Percentiles rank a stretch among this genome's conserved stretches.
These are phyloP conservation scores for Schlechtendalia chinensis DNA, from an alignment of 1,140 invertebrate genomes.

Conservation along the genomic window DNA sequence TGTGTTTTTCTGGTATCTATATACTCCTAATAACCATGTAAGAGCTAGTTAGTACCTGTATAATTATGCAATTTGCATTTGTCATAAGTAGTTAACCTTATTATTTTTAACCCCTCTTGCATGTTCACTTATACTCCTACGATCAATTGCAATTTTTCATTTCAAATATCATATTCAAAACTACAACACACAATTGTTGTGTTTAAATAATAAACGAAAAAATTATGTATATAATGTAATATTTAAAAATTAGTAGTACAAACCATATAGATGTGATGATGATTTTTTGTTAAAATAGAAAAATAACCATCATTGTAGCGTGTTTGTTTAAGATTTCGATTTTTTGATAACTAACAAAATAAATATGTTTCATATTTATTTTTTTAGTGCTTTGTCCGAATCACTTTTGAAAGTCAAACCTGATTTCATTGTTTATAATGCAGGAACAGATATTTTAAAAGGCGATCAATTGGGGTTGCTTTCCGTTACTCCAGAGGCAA, in stretches of 20 bases:
- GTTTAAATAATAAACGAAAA: too few species aligned
- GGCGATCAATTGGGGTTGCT: conserved; percentile 75
- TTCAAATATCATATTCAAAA: neutral
- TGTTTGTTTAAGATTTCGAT: too few species aligned
- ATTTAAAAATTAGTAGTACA: too few species aligned
- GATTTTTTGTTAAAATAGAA: too few species aligned
- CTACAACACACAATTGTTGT: neutral
- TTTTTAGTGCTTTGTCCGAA: conserved; percentile 62
- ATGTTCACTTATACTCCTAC: neutral
- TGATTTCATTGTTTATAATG: conserved; percentile 82
- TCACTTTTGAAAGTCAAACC: conserved; percentile 73
- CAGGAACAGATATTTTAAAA: conserved; percentile 79
- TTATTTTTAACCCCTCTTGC: neutral
- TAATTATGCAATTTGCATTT: neutral
- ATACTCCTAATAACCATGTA: neutral
- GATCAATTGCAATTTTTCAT: neutral
- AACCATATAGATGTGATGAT: too few species aligned
- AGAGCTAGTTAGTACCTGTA: neutral
- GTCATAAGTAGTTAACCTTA: neutral
- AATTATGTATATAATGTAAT: too few species aligned
- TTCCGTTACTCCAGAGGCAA: conserved; percentile 66
- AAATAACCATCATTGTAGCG: too few species aligned
- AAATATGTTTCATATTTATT: conserved; percentile 49
- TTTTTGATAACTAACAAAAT: neutral
- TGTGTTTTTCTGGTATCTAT: neutral